Conservation (phyloP, 2,888 invertebrate species). For the Melanchra persicariae region DNA sequence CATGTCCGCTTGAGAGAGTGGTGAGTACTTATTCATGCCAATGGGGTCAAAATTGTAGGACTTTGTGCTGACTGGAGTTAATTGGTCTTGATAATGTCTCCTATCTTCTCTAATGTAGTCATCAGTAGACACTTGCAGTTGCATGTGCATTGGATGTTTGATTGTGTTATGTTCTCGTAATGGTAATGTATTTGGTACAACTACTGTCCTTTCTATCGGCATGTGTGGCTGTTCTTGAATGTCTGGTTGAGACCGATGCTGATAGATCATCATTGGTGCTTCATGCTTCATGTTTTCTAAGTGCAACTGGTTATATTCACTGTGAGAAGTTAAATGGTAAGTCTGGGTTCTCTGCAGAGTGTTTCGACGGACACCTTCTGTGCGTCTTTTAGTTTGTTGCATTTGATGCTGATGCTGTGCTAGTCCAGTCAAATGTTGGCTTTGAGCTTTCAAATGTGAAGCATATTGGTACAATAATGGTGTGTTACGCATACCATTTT, state of each 20-base stretch:
- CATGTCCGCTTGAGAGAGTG: constrained; percentile 83
- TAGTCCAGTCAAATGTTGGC: constrained; percentile 84
- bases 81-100: constrained; percentile 79
- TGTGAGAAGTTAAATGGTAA: constrained; percentile 88
- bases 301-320: constrained; percentile 86
- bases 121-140: constrained; percentile 87
- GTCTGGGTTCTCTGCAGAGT: constrained; percentile 88
- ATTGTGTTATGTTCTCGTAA: constrained; percentile 83
- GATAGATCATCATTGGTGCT: constrained; percentile 78
- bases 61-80: constrained; percentile 86
- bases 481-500: constrained; percentile 81
- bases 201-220: constrained; percentile 79
- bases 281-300: constrained; percentile 84
- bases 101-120: constrained; percentile 82
- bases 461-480: constrained; percentile 89
- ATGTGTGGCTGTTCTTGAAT: constrained; percentile 83
- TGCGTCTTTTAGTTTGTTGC: constrained; percentile 81
- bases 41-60: constrained; percentile 87
- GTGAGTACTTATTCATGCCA: constrained; percentile 86
- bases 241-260: constrained; percentile 86
- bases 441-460: constrained; percentile 88
- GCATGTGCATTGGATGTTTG: constrained; percentile 83
- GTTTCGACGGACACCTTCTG: constrained; percentile 83
- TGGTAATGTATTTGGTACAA: constrained; percentile 85
- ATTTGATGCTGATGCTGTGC: constrained; percentile 82